Evolutionary conservation across 1,140 invertebrate species (phyloP).

Genomic region (Andricus grossulariae): DNA sequence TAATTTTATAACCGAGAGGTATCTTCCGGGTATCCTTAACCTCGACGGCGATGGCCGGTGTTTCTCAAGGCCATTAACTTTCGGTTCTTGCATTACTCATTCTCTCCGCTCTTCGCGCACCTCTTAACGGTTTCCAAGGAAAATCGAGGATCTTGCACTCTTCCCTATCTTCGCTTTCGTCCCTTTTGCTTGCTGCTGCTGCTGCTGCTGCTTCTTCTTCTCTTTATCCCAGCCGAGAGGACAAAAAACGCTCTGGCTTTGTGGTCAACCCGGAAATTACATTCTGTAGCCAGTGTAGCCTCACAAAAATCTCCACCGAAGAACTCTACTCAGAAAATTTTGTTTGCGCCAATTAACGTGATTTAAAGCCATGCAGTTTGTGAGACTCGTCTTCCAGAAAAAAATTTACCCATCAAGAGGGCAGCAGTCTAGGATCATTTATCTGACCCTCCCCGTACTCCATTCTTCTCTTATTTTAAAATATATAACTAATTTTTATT

Average conservation of each 20-base stretch:
- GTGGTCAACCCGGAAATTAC: slow-evolving; percentile 26
- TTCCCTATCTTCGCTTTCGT: slow-evolving; percentile 29
- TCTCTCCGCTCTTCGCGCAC: slow-evolving; percentile 23
- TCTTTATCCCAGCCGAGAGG: background rate
- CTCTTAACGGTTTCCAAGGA: slow-evolving; percentile 29
- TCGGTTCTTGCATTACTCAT: slow-evolving; percentile 31
- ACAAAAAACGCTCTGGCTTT: slow-evolving; percentile 12
- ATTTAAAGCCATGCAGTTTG: too few relatives aligned
- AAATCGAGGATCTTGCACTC: slow-evolving; percentile 24
- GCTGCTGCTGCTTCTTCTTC: too few relatives aligned
- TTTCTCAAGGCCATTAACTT: slow-evolving; percentile 30
- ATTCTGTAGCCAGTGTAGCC: background rate
- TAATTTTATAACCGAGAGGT: slow-evolving; percentile 18
- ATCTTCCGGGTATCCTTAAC: slow-evolving; percentile 29
- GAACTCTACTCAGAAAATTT: background rate
- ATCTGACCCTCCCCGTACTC: too few relatives aligned
- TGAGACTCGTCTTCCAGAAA: too few relatives aligned
- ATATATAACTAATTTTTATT: too few relatives aligned
- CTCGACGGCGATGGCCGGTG: slow-evolving; percentile 14
- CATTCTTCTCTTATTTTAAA: too few relatives aligned
- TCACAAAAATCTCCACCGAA: background rate
- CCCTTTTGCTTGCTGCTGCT: too few relatives aligned
- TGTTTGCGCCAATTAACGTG: too few relatives aligned
- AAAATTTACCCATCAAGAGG: too few relatives aligned
- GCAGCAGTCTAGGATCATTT: too few relatives aligned